Evolutionary conservation across 2,888 invertebrate genomes (phyloP), one percentile per base, ranked within the genome.

Genomic region (Polyommatus iphigenia): DNA sequence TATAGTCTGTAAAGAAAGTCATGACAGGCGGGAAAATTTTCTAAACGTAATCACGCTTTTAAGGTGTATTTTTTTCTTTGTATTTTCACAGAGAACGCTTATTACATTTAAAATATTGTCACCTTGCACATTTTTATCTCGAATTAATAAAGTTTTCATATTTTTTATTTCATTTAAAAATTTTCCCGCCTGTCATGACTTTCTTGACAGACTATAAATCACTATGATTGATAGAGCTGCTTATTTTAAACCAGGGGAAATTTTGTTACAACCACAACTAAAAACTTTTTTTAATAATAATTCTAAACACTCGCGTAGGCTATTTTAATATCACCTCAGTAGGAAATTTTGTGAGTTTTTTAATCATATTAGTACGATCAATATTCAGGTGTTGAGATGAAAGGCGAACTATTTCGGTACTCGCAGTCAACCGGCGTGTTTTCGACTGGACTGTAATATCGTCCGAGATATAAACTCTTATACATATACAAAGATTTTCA

Each of bases 401-500:
- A 79, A 50, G 54, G 54, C 50, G 29, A 78, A 79, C 79, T 77
- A 77, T 77, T 54, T 75, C 29, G 46, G 67, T 77, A 78, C 80
- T 79, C 81, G 83, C 87, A 83, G 82, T 79, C 83, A 83, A 80
- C 82, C 80, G 80, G 85, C 83, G 85, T 87, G 84, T 85, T 86
- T 87, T 85, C 84, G 83, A 87, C 85, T 84, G 85, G 84, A 89
- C 87, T 88, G 87, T 86, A 86, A 85, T 87, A 85, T 86, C 86
- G 86, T 85, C 84, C 82, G 83, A 85, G 83, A 84, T 83, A 86
- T 87, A 88, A 87, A 87, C 85, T 86, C 86, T 87, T 87, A 87
- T 87, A 87, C 85, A 87, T 87, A 87, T 85, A 87, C 85, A 86
- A 86, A 86, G 86, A 85, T 87, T 88, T 89, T 90, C 87, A 89